Evolutionary conservation across 1,140 invertebrate genomes (phyloP).

Genomic region (Leptopilina boulardi): DNA sequence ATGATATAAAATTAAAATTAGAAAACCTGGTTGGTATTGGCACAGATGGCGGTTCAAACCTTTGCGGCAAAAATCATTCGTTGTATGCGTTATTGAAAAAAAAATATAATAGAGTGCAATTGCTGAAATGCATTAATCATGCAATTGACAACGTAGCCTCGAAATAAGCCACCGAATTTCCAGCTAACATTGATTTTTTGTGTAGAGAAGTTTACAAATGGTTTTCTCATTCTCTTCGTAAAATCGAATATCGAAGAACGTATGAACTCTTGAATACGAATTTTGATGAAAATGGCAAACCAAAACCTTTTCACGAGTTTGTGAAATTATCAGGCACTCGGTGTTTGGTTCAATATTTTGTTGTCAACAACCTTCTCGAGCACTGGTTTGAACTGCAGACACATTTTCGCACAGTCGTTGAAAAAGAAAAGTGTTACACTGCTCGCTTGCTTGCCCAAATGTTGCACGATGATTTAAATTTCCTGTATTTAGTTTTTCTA

Average conservation of each 20-base stretch:
- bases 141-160: conserved; percentile 40
- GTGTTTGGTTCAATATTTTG: conserved; percentile 33
- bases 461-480: conserved; percentile 1
- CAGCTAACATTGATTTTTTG: conserved; percentile 42
- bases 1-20: conserved; percentile 43
- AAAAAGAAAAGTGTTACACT: conserved; percentile 3
- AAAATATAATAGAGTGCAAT: conserved; percentile 36
- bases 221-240: conserved; percentile 40
- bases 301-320: conserved; percentile 30
- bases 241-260: conserved; percentile 34
- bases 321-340: conserved; percentile 39
- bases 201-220: conserved; percentile 48
- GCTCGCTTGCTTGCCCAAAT: conserved; percentile 31
- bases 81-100: conserved; percentile 41
- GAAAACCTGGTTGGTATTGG: conserved; percentile 63
- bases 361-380: conserved; percentile 12
- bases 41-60: conserved; percentile 60
- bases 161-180: conserved; percentile 42
- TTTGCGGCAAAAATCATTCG: conserved; percentile 45
- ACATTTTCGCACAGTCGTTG: conserved; percentile 20
- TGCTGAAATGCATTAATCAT: conserved; percentile 45
- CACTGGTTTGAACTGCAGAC: conserved; percentile 37
- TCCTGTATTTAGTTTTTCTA: conserved; percentile 35
- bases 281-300: not conserved
- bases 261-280: conserved; percentile 37